phyloP scores from a whole-genome alignment of 92 coral and sea anemone species.

The Galaxea fascicularis region DNA sequence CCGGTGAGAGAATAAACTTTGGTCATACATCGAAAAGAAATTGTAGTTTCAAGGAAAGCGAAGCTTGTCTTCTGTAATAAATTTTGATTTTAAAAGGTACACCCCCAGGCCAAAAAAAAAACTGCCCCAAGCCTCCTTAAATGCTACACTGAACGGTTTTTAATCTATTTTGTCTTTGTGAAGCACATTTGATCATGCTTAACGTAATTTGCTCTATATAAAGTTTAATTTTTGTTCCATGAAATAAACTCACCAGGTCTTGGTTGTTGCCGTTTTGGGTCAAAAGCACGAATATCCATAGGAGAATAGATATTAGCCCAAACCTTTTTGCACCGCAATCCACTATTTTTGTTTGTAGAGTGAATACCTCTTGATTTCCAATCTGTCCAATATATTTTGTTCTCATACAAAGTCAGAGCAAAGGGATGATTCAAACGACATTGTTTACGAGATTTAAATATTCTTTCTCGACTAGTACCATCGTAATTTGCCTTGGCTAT shows the following conservation, averaged over 20 bases:
- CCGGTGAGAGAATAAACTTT: too few relatives aligned
- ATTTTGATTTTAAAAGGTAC: too few relatives aligned
- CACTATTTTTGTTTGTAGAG: slow-evolving; percentile 80
- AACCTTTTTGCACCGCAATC: slow-evolving; percentile 60
- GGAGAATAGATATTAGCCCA: slow-evolving; percentile 72
- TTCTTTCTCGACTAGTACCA: slow-evolving; percentile 71
- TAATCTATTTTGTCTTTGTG: too few relatives aligned
- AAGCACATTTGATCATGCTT: too few relatives aligned
- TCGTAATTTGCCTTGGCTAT: slow-evolving; percentile 79
- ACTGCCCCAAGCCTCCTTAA: too few relatives aligned
- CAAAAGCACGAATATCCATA: slow-evolving; percentile 88
- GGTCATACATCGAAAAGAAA: too few relatives aligned
- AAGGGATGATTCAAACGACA: slow-evolving; percentile 79
- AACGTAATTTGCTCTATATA: too few relatives aligned
- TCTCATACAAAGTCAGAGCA: slow-evolving; percentile 78
- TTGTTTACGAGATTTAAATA: slow-evolving; percentile 54
- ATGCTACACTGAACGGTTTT: too few relatives aligned
- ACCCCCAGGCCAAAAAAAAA: too few relatives aligned
- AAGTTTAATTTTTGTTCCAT: too few relatives aligned
- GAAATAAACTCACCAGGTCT: slow-evolving; percentile 16
- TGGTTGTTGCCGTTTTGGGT: slow-evolving; percentile 64
- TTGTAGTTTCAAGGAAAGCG: too few relatives aligned
- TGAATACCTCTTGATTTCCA: slow-evolving; percentile 84
- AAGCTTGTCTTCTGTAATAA: too few relatives aligned
- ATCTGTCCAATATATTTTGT: slow-evolving; percentile 93